Evolutionary conservation across 1,140 invertebrate species (phyloP).

Genomic region (Zaprionus nigranus): DNA sequence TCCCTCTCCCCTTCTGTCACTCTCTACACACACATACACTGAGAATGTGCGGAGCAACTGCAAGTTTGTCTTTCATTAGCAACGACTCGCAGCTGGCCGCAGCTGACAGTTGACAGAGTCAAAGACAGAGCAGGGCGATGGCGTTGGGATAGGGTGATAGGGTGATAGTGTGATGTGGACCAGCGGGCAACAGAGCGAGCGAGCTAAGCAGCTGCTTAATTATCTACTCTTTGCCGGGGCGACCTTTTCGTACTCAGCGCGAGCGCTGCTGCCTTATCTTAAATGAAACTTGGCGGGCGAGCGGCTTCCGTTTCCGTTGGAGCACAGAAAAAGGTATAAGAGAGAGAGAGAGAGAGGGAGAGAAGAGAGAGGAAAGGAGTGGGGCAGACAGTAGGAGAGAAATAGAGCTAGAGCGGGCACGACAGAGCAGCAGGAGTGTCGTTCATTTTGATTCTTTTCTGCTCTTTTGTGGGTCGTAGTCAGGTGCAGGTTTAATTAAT

Average conservation of each 20-base stretch:
- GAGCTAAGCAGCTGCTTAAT: slow-evolving; percentile 75
- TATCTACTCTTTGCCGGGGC: slow-evolving; percentile 52
- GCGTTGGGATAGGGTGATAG: not conserved
- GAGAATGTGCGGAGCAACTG: slow-evolving; percentile 22
- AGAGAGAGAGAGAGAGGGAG: not conserved
- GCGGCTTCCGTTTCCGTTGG: slow-evolving; percentile 56
- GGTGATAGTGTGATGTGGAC: too few species aligned
- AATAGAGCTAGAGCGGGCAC: not conserved
- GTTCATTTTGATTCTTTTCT: slow-evolving; percentile 61
- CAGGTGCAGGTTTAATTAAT: slow-evolving; percentile 80
- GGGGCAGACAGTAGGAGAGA: not conserved
- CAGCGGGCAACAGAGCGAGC: slow-evolving; percentile 1
- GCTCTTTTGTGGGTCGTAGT: slow-evolving; percentile 41
- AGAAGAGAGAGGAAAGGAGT: too few species aligned
- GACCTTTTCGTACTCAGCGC: slow-evolving; percentile 56
- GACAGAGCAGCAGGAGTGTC: slow-evolving; percentile 17
- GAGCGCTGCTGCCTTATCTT: slow-evolving; percentile 75
- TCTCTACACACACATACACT: slow-evolving; percentile 13
- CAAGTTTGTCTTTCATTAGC: slow-evolving; percentile 77
- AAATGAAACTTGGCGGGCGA: slow-evolving; percentile 68
- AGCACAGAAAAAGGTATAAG: not conserved
- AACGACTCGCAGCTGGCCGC: slow-evolving; percentile 16
- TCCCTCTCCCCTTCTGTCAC: not conserved
- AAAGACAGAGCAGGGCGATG: not conserved
- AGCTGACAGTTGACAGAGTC: slow-evolving; percentile 29